Evolutionary conservation across 2,113 vertebrate species (phyloP), one percentile per base, ranked within the genome.

Genomic region (Melanerpes aurifrons): DNA sequence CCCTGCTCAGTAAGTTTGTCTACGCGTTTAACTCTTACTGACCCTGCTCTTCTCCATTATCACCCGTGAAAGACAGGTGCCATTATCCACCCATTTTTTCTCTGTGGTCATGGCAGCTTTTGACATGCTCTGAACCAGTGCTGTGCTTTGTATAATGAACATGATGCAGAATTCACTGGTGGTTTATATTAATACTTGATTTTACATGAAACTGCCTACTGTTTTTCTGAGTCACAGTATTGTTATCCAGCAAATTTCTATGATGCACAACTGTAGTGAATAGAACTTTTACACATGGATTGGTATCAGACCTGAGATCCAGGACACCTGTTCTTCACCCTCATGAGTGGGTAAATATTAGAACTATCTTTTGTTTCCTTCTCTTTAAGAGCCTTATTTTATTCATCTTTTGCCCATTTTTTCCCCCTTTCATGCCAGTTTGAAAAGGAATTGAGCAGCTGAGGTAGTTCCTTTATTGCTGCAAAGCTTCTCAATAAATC

Each of bases 401-500:
- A 59, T 58, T 94, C 40, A 54, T 73, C 43, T 61, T 93, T 94
- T 68, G 3, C 64, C 64, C 43, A 56, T 72, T 85, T 31, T 20
- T 59, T 25, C 15, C 12, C 21, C 48, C 61, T 86, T 91, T 91
- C 67, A 22, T 78, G 53, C 22, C 57, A 61, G 9, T 79, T 85
- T 89, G 63, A 82, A 87, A 91, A 21, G 48, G 32, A 72, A 70
- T 28, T 37, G 73, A 74, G 29, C 73, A 77, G 63, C 73, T 88
- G 86, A 88, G 35, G 9, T 86, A 70, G 73, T 80, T 87, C 24
- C 62, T 91, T 86, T 89, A 63, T 88, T 93, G 79, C 84, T 72
- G 77, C 74, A 93, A 94, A 94, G 15, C 67, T 10, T 21, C 59
- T 87, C 77, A 69, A 4, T 87, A 93, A 86, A 87, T 93, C 89